Evolutionary conservation across 1,140 invertebrate genomes (phyloP), one percentile per base, ranked within the genome.

Genomic region (Lepidurus apus): DNA sequence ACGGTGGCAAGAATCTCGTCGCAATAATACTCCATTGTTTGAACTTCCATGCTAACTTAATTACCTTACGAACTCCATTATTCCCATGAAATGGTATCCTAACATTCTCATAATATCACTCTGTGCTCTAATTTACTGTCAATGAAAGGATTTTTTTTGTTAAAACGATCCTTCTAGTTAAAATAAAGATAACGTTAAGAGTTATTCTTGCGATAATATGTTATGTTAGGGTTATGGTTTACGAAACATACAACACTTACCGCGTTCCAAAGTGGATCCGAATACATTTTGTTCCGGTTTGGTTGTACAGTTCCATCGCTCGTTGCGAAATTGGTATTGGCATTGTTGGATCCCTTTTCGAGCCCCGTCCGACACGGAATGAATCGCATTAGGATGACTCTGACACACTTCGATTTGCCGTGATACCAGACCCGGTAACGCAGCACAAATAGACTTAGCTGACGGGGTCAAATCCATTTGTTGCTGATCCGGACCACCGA

Each of bases 301-400:
- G 7, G 85, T 84, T 0, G 87, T 84, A 80, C 89, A 90, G 83
- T 90, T 90, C 89, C 89, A 90, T 43, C 88, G 83, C 81, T 90
- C 87, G 81, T 87, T 83, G 7, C 85, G 81, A 82, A 90, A 90
- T 81, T 89, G 89, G 77, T 85, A 83, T 81, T 89, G 88, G 80
- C 89, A 90, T 79, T 89, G 88, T 44, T 85, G 82, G 43, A 89
- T 86, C 1, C 88, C 89, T 45, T 74, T 77, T 78, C 85, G 82
- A 1, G 88, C 87, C 26, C 89, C 89, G 45, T 87, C 84, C 6
- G 87, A 85, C 24, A 89, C 85, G 17, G 85, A 84, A 13, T 85
- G 83, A 82, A 88, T 88, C 45, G 87, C 86, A 81, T 87, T 85
- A 13, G 86, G 89, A 83, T 88, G 85, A 26, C 83, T 82, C 80